These are phyloP conservation scores for Synaphobranchus kaupii DNA, from an alignment of 2,797 vertebrate genomes.

Conservation along the genomic window DNA sequence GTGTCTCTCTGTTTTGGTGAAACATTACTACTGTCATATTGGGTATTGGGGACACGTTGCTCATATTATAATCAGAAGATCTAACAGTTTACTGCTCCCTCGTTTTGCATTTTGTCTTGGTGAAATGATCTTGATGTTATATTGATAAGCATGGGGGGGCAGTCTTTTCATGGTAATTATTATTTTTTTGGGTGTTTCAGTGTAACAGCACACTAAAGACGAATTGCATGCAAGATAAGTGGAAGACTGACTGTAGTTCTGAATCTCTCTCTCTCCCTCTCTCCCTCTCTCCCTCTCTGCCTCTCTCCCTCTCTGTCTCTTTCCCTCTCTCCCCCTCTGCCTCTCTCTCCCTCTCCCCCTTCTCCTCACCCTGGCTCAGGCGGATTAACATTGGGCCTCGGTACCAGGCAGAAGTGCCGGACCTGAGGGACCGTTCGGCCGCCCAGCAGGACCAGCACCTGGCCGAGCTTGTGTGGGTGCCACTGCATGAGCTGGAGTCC, in stretches of 20 bases:
- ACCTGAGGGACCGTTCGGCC: slow-evolving; percentile 76
- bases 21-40: not conserved
- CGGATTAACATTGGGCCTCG: slow-evolving; percentile 94
- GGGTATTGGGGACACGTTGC: not conserved
- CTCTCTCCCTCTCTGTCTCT: too few species aligned
- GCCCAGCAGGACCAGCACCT: slow-evolving; percentile 81
- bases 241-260: not conserved
- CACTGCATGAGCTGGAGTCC: slow-evolving; percentile 74
- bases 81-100: not conserved
- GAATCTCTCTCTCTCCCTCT: slow-evolving; percentile 11
- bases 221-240: not conserved
- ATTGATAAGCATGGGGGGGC: not conserved
- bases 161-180: not conserved
- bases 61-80: not conserved
- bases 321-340: not conserved
- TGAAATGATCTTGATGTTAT: not conserved
- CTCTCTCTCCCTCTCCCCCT: not conserved
- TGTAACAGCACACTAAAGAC: not conserved
- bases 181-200: not conserved
- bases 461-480: slow-evolving; percentile 88
- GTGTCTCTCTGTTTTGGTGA: not conserved
- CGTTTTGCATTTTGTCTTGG: not conserved
- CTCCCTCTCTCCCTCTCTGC: not conserved
- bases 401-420: slow-evolving; percentile 95
- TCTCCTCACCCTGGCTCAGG: slow-evolving; percentile 60